Evolutionary conservation across 1,140 invertebrate species (phyloP).

Genomic region (Drosophila leontia): DNA sequence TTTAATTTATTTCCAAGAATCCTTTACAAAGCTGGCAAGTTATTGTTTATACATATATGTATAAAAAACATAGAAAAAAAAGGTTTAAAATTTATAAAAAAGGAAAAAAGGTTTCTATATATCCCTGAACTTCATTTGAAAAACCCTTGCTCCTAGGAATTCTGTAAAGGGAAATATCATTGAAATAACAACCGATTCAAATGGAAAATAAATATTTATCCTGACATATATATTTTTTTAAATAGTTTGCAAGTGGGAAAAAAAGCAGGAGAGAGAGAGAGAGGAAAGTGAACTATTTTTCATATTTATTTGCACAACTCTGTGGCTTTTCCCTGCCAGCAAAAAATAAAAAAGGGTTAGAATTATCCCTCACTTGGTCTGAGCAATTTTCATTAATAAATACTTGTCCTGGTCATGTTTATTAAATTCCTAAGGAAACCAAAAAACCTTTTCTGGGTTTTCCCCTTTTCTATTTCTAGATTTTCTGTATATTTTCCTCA

Average conservation of each 20-base stretch:
- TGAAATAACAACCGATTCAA: constrained; percentile 7
- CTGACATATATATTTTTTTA: background rate
- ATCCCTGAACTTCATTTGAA: background rate
- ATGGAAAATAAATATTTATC: constrained; percentile 24
- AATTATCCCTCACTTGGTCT: background rate
- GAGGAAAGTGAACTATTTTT: background rate
- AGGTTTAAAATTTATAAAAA: background rate
- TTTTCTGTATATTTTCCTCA: background rate
- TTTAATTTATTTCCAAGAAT: constrained; percentile 2
- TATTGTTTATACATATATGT: background rate
- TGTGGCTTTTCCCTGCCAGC: background rate
- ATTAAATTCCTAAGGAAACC: constrained; percentile 10
- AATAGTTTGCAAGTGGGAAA: too few species aligned
- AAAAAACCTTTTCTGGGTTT: background rate
- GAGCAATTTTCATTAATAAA: constrained; percentile 6
- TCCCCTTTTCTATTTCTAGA: background rate
- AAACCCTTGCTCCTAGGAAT: background rate
- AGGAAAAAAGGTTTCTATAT: background rate
- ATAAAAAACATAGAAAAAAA: background rate
- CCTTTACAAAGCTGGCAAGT: background rate
- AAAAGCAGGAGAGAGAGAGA: too few species aligned
- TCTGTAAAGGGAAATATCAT: constrained; percentile 10
- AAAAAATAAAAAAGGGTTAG: background rate
- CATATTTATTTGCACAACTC: background rate
- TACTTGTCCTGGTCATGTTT: constrained; percentile 1